phyloP scores from a whole-genome alignment of 1,140 invertebrate genomes.

The Anastatus disparis region DNA sequence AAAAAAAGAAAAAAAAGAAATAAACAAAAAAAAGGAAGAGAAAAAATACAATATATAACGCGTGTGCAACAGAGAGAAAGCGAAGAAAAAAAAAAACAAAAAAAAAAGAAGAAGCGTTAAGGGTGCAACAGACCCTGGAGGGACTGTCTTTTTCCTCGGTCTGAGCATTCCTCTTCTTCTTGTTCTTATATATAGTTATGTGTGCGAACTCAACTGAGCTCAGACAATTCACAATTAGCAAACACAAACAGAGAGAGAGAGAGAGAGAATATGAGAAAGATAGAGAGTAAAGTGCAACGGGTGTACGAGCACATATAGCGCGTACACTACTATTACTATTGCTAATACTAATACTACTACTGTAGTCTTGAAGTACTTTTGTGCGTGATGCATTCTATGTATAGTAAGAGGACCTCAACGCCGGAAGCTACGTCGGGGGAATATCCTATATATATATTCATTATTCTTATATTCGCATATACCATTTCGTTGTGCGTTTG shows the following conservation, averaged over 20 bases:
- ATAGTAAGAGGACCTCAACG: slow-evolving; percentile 25
- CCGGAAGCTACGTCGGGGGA: slow-evolving; percentile 52
- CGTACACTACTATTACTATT: too few relatives aligned
- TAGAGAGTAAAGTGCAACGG: background rate
- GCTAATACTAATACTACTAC: too few relatives aligned
- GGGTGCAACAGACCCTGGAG: slow-evolving; percentile 45
- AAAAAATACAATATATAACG: background rate
- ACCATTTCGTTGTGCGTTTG: too few relatives aligned
- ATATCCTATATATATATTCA: too few relatives aligned
- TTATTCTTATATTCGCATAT: too few relatives aligned
- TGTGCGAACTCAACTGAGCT: slow-evolving; percentile 31
- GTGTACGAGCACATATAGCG: background rate
- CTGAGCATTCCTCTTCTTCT: slow-evolving; percentile 62
- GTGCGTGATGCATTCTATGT: too few relatives aligned
- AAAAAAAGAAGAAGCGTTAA: slow-evolving; percentile 24
- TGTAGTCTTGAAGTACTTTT: too few relatives aligned
- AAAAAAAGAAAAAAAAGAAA: slow-evolving; percentile 38
- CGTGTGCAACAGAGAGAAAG: slow-evolving; percentile 15
- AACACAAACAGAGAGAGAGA: slow-evolving; percentile 60
- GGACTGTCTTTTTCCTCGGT: slow-evolving; percentile 54
- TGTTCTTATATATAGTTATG: too few relatives aligned
- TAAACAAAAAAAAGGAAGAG: background rate
- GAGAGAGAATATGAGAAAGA: background rate
- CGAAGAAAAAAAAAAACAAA: background rate
- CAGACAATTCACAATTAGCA: slow-evolving; percentile 69